Base-by-base conservation (phyloP, 1,140 invertebrate species). In the Drosophila nikananu region DNA sequence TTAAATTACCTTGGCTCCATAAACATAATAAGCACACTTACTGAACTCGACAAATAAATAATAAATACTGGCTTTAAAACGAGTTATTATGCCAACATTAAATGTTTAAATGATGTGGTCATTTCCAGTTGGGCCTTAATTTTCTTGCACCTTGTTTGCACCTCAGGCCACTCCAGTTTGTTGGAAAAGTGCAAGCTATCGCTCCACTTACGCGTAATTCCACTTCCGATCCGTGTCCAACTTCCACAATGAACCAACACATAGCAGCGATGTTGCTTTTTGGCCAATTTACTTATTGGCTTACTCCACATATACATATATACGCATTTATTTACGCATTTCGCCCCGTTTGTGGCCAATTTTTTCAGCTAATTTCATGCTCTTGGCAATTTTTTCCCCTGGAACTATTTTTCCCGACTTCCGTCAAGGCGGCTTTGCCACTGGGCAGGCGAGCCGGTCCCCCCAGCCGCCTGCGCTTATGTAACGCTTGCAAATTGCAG, bases 221-320 rank as follows among this genome's bases (percentile, higher is more conserved):
- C 66, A 72, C 70, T 73, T 73, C 67, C 70, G 54, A 60, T 42
- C 17, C 13, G 49, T 27, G 37, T 19, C 52, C 51, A 49, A 58
- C 64, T 58, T 44, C 68, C 68, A 57, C 35, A 23, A 55, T 64
- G 13, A n/a, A n/a, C 15, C 12, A 25, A 52, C 5, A 15, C 23
- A 37, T 15, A 7, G 52, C 7, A 12, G 49, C 3, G 21, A 19
- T 25, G 51, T 41, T 58, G 65, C 66, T 71, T 76, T 55, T 80
- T 84, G 71, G 71, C 79, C 86, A 86, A 90, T 86, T 89, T 90
- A 84, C 81, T 86, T 59, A 90, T 90, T 90, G 86, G 86, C 86
- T 90, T 90, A 90, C 86, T 89, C 84, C 70, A 89, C 81, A 89
- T 64, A 80, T 39, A 51, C 30, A 30, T 9, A n/a, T n/a, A n/a